Evolutionary conservation across 2,113 vertebrate genomes (phyloP).

Genomic region (Callipepla squamata): DNA sequence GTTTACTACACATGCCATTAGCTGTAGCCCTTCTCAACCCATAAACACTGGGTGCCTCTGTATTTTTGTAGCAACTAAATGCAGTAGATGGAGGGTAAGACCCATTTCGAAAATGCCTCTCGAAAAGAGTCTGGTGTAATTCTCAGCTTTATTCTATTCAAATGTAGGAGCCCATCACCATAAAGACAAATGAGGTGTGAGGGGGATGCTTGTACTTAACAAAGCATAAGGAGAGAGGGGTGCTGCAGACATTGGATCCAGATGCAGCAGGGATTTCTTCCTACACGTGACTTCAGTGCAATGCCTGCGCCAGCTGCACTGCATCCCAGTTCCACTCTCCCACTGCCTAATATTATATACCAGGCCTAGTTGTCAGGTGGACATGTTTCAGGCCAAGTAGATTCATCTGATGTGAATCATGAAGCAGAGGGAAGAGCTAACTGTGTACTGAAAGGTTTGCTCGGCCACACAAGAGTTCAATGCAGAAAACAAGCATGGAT

Average conservation of each 20-base stretch:
- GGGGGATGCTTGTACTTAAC: background rate
- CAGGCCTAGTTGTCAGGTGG: background rate
- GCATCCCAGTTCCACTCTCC: background rate
- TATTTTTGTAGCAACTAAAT: background rate
- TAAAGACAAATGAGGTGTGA: background rate
- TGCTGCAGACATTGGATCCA: background rate
- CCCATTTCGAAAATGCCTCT: background rate
- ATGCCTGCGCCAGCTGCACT: background rate
- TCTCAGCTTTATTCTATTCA: background rate
- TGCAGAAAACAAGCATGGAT: background rate
- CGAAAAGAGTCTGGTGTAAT: background rate
- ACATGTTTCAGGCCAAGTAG: background rate
- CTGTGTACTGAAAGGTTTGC: background rate
- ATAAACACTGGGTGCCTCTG: background rate
- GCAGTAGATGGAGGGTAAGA: background rate
- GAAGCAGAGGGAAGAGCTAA: background rate
- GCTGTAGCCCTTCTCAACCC: background rate
- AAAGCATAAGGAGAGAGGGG: accelerated
- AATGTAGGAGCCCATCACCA: background rate
- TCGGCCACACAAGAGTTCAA: background rate
- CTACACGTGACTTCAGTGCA: background rate
- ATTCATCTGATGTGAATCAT: background rate
- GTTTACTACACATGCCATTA: background rate
- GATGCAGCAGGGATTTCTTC: background rate
- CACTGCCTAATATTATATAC: background rate